A percentile compares a stretch with the other conserved stretches of the same genome.
Evolutionary conservation across 2,113 vertebrate species (phyloP).

Genomic region (Equus przewalskii): DNA sequence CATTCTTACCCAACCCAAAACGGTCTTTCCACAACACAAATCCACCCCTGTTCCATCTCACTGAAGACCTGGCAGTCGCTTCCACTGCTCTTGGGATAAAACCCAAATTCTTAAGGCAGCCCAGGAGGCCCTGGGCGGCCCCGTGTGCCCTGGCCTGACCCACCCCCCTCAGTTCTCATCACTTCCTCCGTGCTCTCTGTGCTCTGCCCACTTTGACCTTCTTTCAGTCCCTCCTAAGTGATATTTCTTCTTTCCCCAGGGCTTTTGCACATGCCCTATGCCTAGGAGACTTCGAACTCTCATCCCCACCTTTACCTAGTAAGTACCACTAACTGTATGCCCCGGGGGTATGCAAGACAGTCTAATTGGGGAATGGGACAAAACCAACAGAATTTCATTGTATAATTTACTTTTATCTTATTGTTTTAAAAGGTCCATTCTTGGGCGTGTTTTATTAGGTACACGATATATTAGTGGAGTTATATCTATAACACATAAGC

Average conservation of each 20-base stretch:
- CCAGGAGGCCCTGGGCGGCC: not conserved
- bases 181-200: not conserved
- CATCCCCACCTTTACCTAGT: not conserved
- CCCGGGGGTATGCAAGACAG: not conserved
- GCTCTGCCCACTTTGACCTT: not conserved
- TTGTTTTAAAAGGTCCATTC: not conserved
- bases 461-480: not conserved
- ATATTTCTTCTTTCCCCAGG: not conserved
- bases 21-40: not conserved
- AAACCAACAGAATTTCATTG: not conserved
- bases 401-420: not conserved
- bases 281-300: not conserved
- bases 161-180: not conserved
- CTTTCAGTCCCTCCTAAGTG: not conserved
- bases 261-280: not conserved
- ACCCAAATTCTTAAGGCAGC: not conserved
- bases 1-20: not conserved
- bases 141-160: not conserved
- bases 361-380: not conserved
- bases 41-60: not conserved
- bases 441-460: not conserved
- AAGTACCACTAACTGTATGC: not conserved
- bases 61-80: not conserved
- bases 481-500: not conserved
- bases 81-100: not conserved